Evolutionary conservation across 2,113 vertebrate species (phyloP).

Genomic region (Bubo scandiacus): DNA sequence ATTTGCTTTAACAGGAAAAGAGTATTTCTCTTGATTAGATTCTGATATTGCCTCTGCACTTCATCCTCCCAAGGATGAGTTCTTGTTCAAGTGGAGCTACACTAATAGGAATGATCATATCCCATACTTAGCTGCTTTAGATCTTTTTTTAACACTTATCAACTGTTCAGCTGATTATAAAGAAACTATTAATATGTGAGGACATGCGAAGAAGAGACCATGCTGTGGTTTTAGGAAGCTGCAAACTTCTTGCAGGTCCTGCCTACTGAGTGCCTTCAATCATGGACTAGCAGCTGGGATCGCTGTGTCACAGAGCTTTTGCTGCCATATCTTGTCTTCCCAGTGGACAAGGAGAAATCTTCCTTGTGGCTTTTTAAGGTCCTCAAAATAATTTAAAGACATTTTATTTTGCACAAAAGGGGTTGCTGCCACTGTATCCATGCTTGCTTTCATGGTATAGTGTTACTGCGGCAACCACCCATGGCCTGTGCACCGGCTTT

Average conservation of each 20-base stretch:
- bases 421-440: background rate
- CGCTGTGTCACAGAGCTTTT: background rate
- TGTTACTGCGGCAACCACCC: background rate
- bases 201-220: background rate
- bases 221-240: background rate
- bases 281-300: background rate
- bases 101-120: background rate
- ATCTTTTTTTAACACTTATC: background rate
- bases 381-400: background rate
- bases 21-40: background rate
- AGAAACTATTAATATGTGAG: background rate
- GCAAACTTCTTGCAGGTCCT: background rate
- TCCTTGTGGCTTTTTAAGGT: background rate
- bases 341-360: background rate
- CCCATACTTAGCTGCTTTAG: background rate
- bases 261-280: background rate
- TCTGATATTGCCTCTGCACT: background rate
- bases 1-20: background rate
- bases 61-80: background rate
- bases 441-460: background rate
- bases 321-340: accelerated
- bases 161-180: background rate
- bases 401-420: background rate
- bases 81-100: background rate
- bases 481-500: background rate